These are phyloP conservation scores for Hydraecia micacea DNA, from an alignment of 2,888 invertebrate genomes.

Conservation along the genomic window DNA sequence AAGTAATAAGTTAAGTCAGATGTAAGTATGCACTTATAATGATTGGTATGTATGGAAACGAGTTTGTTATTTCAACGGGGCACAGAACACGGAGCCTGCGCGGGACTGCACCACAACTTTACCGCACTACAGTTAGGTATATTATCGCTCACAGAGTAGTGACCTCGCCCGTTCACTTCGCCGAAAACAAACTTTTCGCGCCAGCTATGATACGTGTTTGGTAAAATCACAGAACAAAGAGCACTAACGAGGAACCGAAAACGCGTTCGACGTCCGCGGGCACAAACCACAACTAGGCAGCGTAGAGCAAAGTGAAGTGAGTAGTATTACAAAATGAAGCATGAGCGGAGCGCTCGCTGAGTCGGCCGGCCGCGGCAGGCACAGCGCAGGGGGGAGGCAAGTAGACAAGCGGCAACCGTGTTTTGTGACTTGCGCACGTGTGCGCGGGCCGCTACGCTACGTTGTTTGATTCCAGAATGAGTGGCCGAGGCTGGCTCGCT, in stretches of 20 bases:
- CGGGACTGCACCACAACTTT: slow-evolving; percentile 73
- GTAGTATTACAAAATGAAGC: slow-evolving; percentile 80
- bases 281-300: slow-evolving; percentile 81
- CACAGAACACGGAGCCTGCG: slow-evolving; percentile 78
- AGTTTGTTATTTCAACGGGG: slow-evolving; percentile 77
- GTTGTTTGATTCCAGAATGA: slow-evolving; percentile 72
- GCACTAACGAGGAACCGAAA: slow-evolving; percentile 65
- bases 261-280: slow-evolving; percentile 77
- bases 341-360: slow-evolving; percentile 75
- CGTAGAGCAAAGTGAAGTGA: slow-evolving; percentile 77
- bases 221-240: slow-evolving; percentile 78
- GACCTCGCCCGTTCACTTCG: slow-evolving; percentile 83
- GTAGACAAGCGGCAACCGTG: slow-evolving; percentile 71
- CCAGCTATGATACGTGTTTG: slow-evolving; percentile 70
- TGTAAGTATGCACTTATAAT: slow-evolving; percentile 66
- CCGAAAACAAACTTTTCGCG: slow-evolving; percentile 71
- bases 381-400: slow-evolving; percentile 71
- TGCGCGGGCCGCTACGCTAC: slow-evolving; percentile 73
- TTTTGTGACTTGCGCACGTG: slow-evolving; percentile 79
- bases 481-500: slow-evolving; percentile 59
- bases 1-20: slow-evolving; percentile 55
- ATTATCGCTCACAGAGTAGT: slow-evolving; percentile 63
- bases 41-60: slow-evolving; percentile 68
- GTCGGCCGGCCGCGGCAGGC: slow-evolving; percentile 67
- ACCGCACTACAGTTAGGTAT: slow-evolving; percentile 61